Evolutionary conservation across 2,888 invertebrate species (phyloP).

Genomic region (Syrphus vitripennis): DNA sequence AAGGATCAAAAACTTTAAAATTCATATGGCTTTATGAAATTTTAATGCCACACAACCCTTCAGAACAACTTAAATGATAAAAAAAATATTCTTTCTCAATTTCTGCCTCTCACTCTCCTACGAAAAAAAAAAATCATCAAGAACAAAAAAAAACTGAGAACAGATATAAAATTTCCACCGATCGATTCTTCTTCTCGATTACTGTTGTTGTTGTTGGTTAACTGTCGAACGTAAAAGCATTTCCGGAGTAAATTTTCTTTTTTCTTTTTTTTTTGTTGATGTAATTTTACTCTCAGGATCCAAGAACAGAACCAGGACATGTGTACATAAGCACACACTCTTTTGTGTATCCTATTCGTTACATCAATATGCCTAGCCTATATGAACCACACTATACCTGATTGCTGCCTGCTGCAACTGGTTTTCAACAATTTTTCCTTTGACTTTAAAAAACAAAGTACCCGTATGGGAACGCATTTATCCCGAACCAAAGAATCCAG

Average conservation of each 20-base stretch:
- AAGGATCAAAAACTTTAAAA: constrained; percentile 5
- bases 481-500: constrained; percentile 29
- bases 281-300: constrained; percentile 8
- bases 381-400: constrained; percentile 45
- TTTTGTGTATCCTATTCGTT: background rate
- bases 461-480: constrained; percentile 56
- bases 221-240: background rate
- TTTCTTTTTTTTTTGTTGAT: background rate
- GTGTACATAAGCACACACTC: background rate
- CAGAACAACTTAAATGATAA: constrained; percentile 13
- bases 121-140: background rate
- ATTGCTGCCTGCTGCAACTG: constrained; percentile 64
- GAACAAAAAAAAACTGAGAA: background rate
- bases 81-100: constrained; percentile 40
- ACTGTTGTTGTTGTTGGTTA: background rate
- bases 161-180: background rate
- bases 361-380: constrained; percentile 35
- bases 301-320: background rate
- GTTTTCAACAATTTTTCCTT: constrained; percentile 53
- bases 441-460: constrained; percentile 49
- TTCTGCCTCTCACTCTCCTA: background rate
- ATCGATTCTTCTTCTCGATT: constrained; percentile 24
- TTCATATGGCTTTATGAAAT: constrained; percentile 51
- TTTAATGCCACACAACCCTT: constrained; percentile 43
- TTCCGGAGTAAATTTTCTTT: constrained; percentile 22